Percentiles rank a stretch among this genome's conserved stretches.
Evolutionary conservation across 2,888 invertebrate genomes (phyloP).

Genomic region (Tetanocera ferruginea): DNA sequence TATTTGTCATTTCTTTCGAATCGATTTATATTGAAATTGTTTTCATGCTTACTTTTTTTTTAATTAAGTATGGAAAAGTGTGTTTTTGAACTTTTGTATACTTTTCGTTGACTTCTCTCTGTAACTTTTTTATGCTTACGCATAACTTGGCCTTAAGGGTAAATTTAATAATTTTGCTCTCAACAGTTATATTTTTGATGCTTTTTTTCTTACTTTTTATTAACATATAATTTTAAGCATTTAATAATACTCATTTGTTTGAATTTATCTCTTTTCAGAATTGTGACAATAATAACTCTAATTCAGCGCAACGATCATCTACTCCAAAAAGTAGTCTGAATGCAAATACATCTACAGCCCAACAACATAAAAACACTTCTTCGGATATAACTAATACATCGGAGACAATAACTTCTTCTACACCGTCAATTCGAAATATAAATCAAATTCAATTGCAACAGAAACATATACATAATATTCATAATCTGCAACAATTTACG

Average conservation of each 20-base stretch:
- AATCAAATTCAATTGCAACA: constrained; percentile 64
- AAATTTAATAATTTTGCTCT: too few relatives aligned
- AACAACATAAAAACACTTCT: constrained; percentile 64
- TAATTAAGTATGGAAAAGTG: too few relatives aligned
- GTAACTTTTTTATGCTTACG: too few relatives aligned
- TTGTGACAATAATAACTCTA: constrained; percentile 58
- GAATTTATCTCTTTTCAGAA: constrained; percentile 47
- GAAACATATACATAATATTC: constrained; percentile 62
- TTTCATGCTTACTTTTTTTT: too few relatives aligned
- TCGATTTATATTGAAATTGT: too few relatives aligned
- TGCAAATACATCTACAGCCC: constrained; percentile 54
- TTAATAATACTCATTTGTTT: neutral
- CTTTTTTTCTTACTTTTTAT: neutral
- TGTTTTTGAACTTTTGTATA: too few relatives aligned
- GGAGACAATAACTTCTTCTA: constrained; percentile 57
- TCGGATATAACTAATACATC: constrained; percentile 59
- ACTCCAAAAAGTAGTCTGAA: constrained; percentile 67
- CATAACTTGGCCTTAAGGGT: too few relatives aligned
- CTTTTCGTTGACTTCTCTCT: too few relatives aligned
- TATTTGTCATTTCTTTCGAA: too few relatives aligned
- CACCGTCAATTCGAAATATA: constrained; percentile 37
- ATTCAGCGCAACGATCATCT: constrained; percentile 64
- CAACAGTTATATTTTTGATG: neutral
- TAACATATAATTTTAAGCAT: neutral
- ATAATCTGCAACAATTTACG: constrained; percentile 57